These are phyloP conservation scores for Gymnarchus niloticus DNA, from an alignment of 2,113 vertebrate species.

Conservation along the genomic window DNA sequence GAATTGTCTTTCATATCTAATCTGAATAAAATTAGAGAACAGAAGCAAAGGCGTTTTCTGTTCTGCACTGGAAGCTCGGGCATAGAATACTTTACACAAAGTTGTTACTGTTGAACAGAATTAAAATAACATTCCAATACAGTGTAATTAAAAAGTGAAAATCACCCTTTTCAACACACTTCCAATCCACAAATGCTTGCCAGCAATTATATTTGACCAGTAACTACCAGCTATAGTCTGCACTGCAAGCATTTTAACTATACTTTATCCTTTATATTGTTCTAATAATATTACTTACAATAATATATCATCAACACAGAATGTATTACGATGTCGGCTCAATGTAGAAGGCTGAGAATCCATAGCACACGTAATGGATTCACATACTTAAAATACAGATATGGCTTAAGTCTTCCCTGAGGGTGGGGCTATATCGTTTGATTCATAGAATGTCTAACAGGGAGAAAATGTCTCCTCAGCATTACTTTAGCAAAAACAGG, in stretches of 20 bases:
- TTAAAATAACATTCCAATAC: background rate
- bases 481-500: slow-evolving; percentile 31
- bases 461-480: slow-evolving; percentile 23
- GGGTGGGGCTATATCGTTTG: slow-evolving; percentile 23
- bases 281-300: background rate
- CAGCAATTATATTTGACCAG: background rate
- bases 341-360: background rate
- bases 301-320: background rate
- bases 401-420: slow-evolving; percentile 39
- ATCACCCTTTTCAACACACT: too few species aligned
- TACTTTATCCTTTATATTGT: background rate
- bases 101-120: background rate
- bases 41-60: background rate
- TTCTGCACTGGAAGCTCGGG: background rate
- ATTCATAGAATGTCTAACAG: slow-evolving; percentile 21
- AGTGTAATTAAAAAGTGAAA: background rate
- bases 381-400: slow-evolving; percentile 1
- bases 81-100: background rate
- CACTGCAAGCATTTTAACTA: background rate
- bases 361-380: background rate
- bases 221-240: background rate
- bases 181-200: background rate
- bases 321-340: too few species aligned
- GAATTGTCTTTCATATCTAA: too few species aligned
- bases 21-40: background rate